Conservation (phyloP, 2,797 vertebrate species). For the Rhynchotus rufescens region DNA sequence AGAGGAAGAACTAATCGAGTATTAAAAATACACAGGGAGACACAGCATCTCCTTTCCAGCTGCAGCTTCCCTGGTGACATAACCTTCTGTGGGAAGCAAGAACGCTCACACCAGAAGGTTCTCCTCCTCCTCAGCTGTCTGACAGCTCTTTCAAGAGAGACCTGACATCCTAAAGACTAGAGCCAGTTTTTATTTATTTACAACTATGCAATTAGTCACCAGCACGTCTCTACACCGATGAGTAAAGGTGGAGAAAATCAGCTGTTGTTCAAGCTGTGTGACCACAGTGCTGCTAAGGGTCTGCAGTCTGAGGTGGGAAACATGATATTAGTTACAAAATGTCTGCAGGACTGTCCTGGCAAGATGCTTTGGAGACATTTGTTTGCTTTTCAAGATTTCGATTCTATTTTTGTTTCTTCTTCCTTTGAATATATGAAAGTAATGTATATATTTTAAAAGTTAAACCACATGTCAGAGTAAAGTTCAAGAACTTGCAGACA, state of each 20-base stretch:
- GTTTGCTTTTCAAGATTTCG: constrained; percentile 6
- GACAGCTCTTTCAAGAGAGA: background rate
- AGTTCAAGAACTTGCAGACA: background rate
- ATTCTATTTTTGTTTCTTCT: constrained; percentile 20
- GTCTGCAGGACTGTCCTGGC: background rate
- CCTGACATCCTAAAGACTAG: background rate
- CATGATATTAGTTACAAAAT: background rate
- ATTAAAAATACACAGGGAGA: constrained; percentile 38
- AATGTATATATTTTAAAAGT: background rate
- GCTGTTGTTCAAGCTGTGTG: constrained; percentile 8
- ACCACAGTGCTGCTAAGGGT: background rate
- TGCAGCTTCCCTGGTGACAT: constrained; percentile 40
- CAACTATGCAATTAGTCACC: constrained; percentile 29
- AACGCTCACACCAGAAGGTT: constrained; percentile 37
- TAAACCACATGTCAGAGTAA: background rate
- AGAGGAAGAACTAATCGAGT: background rate
- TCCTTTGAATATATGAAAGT: background rate
- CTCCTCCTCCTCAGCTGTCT: constrained; percentile 35
- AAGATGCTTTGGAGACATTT: background rate
- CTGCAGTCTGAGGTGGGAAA: background rate
- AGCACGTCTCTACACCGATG: background rate
- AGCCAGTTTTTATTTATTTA: constrained; percentile 41
- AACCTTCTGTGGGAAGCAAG: constrained; percentile 21
- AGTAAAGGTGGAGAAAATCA: constrained; percentile 25
- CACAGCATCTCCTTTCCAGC: constrained; percentile 33